Conservation (phyloP, 2,797 vertebrate species). For the Spea hammondii region DNA sequence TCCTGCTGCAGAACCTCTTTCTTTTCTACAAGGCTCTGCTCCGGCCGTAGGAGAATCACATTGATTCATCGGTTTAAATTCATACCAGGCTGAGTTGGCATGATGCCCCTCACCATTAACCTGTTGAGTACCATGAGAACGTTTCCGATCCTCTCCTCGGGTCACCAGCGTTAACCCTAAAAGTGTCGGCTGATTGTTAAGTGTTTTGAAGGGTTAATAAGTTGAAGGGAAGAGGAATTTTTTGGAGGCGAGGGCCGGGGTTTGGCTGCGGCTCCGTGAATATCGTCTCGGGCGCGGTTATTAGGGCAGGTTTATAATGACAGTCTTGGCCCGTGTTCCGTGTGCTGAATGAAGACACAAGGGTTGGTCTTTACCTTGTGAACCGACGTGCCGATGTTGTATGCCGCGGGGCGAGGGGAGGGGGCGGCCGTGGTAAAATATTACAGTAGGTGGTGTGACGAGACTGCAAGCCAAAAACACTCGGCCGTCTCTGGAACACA, state of each 20-base stretch:
- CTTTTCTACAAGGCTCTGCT: too few relatives aligned
- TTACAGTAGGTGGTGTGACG: constrained; percentile 25
- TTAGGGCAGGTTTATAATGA: constrained; percentile 48
- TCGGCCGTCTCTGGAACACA: constrained; percentile 39
- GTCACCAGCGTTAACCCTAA: not conserved
- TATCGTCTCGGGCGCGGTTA: constrained; percentile 54
- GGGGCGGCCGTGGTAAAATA: not conserved
- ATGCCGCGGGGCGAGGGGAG: not conserved
- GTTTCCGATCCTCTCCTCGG: too few relatives aligned
- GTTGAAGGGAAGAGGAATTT: constrained; percentile 15
- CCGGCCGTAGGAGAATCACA: too few relatives aligned
- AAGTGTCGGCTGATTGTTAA: not conserved
- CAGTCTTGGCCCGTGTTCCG: constrained; percentile 36
- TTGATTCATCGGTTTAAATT: too few relatives aligned
- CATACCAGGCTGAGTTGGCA: too few relatives aligned
- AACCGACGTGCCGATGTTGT: constrained; percentile 41
- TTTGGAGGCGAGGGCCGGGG: constrained; percentile 33
- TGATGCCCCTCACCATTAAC: too few relatives aligned
- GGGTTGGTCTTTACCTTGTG: constrained; percentile 35
- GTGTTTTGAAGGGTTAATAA: constrained; percentile 36
- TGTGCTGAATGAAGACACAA: constrained; percentile 50
- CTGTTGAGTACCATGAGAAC: too few relatives aligned
- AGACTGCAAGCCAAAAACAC: constrained; percentile 31
- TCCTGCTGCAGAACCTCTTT: too few relatives aligned
- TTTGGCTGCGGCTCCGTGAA: constrained; percentile 45